Evolutionary conservation across 2,888 invertebrate species (phyloP).

Genomic region (Laothoe populi): DNA sequence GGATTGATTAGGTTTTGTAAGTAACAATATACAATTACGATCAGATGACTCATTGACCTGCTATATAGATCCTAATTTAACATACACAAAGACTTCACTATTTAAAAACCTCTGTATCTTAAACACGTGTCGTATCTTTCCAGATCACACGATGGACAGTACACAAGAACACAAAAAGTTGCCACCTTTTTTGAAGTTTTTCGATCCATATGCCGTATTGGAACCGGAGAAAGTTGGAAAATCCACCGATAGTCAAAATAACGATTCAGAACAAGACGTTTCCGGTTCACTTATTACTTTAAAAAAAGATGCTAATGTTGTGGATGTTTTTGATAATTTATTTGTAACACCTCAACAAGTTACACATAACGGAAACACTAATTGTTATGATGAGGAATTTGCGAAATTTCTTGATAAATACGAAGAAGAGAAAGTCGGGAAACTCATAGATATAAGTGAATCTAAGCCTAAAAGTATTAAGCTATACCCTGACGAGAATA

Average conservation of each 20-base stretch:
- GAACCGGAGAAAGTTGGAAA: conserved; percentile 4
- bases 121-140: background rate
- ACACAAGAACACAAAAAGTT: background rate
- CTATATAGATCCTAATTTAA: too few species aligned
- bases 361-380: background rate
- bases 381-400: background rate
- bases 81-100: too few species aligned
- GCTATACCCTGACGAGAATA: background rate
- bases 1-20: too few species aligned
- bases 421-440: background rate
- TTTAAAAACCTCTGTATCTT: background rate
- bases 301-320: conserved; percentile 19
- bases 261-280: background rate
- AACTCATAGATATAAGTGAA: conserved; percentile 6
- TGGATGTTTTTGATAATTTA: conserved; percentile 11
- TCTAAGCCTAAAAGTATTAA: background rate
- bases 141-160: background rate
- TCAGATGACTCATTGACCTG: too few species aligned
- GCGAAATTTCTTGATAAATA: background rate
- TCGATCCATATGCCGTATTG: conserved; percentile 11
- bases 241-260: conserved; percentile 5
- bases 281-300: conserved; percentile 5
- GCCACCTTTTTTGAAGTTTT: conserved; percentile 1
- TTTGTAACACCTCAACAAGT: conserved; percentile 8
- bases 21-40: too few species aligned